Base-by-base conservation (phyloP, 2,888 invertebrate genomes). In the Spodoptera exigua region DNA sequence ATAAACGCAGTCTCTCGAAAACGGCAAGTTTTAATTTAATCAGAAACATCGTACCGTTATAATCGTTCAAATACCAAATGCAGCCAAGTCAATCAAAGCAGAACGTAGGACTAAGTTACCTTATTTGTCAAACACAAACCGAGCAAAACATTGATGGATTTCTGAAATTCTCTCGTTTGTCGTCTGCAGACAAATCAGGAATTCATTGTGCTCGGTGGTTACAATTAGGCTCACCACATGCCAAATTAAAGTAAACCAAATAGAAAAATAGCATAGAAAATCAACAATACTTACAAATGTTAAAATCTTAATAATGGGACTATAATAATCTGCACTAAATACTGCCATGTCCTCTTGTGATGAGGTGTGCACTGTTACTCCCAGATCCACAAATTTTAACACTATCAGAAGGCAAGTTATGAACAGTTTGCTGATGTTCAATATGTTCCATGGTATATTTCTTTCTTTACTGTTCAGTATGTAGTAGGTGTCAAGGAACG, bases 381-480 rank as follows among this genome's bases (percentile, higher is more conserved):
- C 95, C 79, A 97, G 87, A 87, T 98, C 97, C 62, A 95, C 92
- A 66, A 96, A 91, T 63, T 96, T 95, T 74, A 97, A 91, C 53
- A 96, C 89, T 81, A 97, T 94, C 65, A 97, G 91, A 35, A 95
- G 89, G 71, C 94, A 88, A 68, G 96, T 97, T 66, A 96, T 85
- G 71, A 95, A 86, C 76, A 97, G 87, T 95, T 98, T 98, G 80
- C 94, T 94, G 76, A 96, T 94, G 86, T 96, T 97, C 67, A 97
- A 87, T 76, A 95, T 95, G 80, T 95, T 96, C 97, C 97, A 97
- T 76, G 97, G 97, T 89, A 98, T 96, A 86, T 97, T 95, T 85
- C 95, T 95, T 83, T 96, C 96, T 91, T 96, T 96, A 89, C 97
- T 97, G 80, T 95, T 95, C 71, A 96, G 86, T 74, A 97, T 95